Evolutionary conservation across 2,113 vertebrate species (phyloP).

Genomic region (Empidonax alnorum): DNA sequence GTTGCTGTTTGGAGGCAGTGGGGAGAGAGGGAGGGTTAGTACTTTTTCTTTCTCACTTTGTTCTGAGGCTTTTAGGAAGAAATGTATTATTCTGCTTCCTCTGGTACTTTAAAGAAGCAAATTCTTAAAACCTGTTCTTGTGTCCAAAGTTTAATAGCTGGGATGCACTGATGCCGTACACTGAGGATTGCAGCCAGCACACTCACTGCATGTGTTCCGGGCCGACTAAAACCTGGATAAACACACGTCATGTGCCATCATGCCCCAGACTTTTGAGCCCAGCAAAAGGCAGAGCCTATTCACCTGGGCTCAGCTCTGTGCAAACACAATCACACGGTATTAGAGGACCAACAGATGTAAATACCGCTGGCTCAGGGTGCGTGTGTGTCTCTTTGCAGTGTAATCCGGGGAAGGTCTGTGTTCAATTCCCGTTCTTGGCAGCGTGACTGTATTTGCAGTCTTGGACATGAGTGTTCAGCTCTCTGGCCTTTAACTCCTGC

Average conservation of each 20-base stretch:
- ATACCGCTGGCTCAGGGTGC: not conserved
- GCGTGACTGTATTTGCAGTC: not conserved
- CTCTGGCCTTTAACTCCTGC: not conserved
- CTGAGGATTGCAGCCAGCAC: not conserved
- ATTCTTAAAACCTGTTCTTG: not conserved
- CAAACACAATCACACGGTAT: not conserved
- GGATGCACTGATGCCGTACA: fast-evolving
- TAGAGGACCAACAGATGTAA: not conserved
- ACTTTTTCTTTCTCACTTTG: not conserved
- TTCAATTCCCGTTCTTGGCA: not conserved
- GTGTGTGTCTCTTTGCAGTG: not conserved
- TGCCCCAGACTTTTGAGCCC: not conserved
- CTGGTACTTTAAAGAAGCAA: not conserved
- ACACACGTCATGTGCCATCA: fast-evolving
- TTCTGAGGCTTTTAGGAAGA: not conserved
- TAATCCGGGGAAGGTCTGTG: not conserved
- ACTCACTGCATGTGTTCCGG: fast-evolving
- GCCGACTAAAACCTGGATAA: not conserved
- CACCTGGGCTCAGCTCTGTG: not conserved
- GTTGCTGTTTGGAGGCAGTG: not conserved
- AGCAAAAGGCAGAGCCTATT: not conserved
- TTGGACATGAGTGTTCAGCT: not conserved
- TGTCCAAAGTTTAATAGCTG: not conserved
- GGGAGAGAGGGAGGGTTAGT: not conserved
- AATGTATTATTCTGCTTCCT: not conserved